A percentile compares a stretch with the other conserved stretches of the same genome.
phyloP scores from a whole-genome alignment of 2,888 invertebrate genomes.

The Galerucella pusilla region DNA sequence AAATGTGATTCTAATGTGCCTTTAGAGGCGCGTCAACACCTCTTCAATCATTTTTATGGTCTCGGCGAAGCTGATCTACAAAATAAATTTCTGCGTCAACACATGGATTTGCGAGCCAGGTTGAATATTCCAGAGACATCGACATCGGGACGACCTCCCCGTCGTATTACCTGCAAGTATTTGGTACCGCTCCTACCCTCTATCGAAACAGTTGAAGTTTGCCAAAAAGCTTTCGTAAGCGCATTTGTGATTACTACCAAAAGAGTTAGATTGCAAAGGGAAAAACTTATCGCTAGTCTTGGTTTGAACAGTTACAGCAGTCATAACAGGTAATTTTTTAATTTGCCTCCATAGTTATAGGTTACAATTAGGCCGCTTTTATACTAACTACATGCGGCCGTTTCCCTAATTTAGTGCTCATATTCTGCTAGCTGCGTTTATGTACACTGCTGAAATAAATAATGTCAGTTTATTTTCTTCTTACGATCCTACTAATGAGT shows the following conservation, averaged over 20 bases:
- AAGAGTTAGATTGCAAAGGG: constrained; percentile 66
- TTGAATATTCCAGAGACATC: constrained; percentile 59
- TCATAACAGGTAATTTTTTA: constrained; percentile 55
- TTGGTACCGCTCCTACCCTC: constrained; percentile 60
- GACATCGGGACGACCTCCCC: constrained; percentile 59
- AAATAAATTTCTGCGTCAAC: constrained; percentile 66
- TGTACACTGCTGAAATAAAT: too few species aligned
- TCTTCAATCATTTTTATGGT: constrained; percentile 67
- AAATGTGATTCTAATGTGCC: constrained; percentile 68
- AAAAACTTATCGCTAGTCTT: constrained; percentile 66
- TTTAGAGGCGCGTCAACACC: constrained; percentile 62
- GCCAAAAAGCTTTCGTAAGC: constrained; percentile 69
- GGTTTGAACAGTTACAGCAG: constrained; percentile 65
- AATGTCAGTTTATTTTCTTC: too few species aligned
- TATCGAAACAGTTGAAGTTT: constrained; percentile 59
- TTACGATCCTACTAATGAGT: too few species aligned
- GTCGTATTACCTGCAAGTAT: constrained; percentile 69
- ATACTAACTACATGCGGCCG: too few species aligned
- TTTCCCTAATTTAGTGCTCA: too few species aligned
- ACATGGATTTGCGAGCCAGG: constrained; percentile 67
- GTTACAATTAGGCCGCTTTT: background rate
- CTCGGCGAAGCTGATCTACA: constrained; percentile 66
- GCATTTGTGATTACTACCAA: constrained; percentile 69
- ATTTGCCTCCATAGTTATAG: background rate
- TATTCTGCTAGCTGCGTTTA: too few species aligned